Evolutionary conservation across 2,888 invertebrate genomes (phyloP).

Genomic region (Latrodectus hesperus): DNA sequence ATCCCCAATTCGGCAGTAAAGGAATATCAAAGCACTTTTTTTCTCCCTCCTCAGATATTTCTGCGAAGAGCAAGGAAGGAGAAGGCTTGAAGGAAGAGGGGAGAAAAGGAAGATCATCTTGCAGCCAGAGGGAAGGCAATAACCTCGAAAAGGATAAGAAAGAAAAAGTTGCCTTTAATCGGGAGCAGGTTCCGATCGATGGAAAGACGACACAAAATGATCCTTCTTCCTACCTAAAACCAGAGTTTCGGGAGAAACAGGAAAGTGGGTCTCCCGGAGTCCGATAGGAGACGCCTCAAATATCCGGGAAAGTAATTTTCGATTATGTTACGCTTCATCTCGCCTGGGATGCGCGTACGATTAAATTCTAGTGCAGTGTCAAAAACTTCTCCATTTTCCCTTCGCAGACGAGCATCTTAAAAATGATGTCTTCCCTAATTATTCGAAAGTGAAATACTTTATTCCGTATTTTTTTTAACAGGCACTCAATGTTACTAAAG

Average conservation of each 20-base stretch:
- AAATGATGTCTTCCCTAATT: neutral
- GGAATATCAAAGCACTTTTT: too few species aligned
- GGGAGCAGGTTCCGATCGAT: conserved; percentile 60
- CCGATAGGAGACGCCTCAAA: conserved; percentile 20
- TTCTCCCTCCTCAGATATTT: too few species aligned
- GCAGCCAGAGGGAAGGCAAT: conserved; percentile 39
- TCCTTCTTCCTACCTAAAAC: conserved; percentile 16
- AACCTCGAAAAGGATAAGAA: conserved; percentile 22
- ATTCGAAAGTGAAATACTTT: too few species aligned
- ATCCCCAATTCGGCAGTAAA: too few species aligned
- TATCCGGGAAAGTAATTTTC: conserved; percentile 55
- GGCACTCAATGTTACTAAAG: too few species aligned
- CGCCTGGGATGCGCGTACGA: neutral
- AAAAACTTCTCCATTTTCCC: neutral
- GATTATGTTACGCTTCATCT: conserved; percentile 16
- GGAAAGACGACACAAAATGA: conserved; percentile 56
- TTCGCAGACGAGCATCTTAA: neutral
- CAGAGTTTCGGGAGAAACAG: neutral
- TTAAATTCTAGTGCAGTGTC: neutral
- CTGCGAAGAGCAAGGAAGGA: neutral
- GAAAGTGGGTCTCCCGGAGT: neutral
- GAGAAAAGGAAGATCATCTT: conserved; percentile 1
- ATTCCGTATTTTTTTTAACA: too few species aligned
- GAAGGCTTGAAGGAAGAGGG: neutral
- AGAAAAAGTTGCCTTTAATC: conserved; percentile 58